Evolutionary conservation across 2,113 vertebrate genomes (phyloP).

Genomic region (Ophiodon elongatus): DNA sequence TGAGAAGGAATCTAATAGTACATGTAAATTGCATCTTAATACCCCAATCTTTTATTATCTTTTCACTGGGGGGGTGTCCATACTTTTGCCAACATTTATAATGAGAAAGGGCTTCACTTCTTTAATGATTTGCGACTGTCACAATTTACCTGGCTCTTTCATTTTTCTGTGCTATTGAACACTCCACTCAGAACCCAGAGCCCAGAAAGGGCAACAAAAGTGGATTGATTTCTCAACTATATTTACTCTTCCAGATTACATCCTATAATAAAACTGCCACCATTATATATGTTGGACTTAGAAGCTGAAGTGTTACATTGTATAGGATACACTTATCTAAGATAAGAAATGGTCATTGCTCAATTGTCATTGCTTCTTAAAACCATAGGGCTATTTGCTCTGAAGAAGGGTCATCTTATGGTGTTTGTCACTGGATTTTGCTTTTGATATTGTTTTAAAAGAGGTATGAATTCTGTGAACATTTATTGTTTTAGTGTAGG

Average conservation of each 20-base stretch:
- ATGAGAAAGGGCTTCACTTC: not conserved
- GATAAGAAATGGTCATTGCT: not conserved
- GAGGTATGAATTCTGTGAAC: not conserved
- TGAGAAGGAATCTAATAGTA: not conserved
- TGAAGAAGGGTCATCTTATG: not conserved
- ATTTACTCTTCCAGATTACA: not conserved
- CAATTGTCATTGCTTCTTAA: not conserved
- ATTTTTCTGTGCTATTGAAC: not conserved
- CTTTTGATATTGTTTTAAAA: not conserved
- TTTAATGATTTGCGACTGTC: not conserved
- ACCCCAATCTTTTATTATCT: not conserved
- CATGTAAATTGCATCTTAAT: not conserved
- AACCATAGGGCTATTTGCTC: not conserved
- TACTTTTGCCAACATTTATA: not conserved
- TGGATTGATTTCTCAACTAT: not conserved
- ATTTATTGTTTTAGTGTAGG: not conserved
- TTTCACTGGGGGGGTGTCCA: not conserved
- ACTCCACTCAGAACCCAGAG: not conserved
- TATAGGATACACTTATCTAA: not conserved
- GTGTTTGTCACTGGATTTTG: not conserved
- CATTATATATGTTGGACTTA: not conserved
- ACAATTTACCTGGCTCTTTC: not conserved
- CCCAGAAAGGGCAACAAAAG: not conserved
- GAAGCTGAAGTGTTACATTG: not conserved
- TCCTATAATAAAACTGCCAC: not conserved